phyloP scores from a whole-genome alignment of 2,888 invertebrate genomes.

The Euzophera pinguis region DNA sequence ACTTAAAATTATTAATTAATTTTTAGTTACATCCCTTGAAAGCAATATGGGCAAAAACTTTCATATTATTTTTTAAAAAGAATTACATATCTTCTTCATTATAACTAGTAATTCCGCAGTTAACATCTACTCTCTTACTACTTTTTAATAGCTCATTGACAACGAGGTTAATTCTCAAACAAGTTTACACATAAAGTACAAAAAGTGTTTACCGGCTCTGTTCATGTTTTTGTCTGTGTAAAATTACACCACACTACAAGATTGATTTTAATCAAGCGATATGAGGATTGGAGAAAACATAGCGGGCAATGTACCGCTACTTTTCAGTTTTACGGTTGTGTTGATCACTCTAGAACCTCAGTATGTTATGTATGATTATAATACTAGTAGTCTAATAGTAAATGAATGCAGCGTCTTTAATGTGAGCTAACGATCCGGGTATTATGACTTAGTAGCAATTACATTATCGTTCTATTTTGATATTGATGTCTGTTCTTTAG shows the following conservation, averaged over 20 bases:
- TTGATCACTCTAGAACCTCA: neutral
- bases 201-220: neutral
- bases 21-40: too few relatives aligned
- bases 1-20: too few relatives aligned
- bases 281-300: constrained; percentile 2
- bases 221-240: constrained; percentile 1
- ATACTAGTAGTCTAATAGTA: neutral
- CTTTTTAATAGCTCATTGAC: neutral
- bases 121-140: too few relatives aligned
- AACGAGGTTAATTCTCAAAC: constrained; percentile 1
- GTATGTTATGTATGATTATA: neutral
- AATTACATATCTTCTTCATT: neutral
- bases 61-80: too few relatives aligned
- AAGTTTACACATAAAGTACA: neutral
- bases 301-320: constrained; percentile 6
- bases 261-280: constrained; percentile 5
- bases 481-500: too few relatives aligned
- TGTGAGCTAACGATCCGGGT: too few relatives aligned
- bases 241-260: neutral
- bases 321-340: neutral
- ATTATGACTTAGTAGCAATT: too few relatives aligned
- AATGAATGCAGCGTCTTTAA: neutral
- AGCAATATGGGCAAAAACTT: too few relatives aligned
- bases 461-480: too few relatives aligned
- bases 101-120: neutral